phyloP scores from a whole-genome alignment of 2,113 vertebrate species.

The Phaethornis superciliosus region DNA sequence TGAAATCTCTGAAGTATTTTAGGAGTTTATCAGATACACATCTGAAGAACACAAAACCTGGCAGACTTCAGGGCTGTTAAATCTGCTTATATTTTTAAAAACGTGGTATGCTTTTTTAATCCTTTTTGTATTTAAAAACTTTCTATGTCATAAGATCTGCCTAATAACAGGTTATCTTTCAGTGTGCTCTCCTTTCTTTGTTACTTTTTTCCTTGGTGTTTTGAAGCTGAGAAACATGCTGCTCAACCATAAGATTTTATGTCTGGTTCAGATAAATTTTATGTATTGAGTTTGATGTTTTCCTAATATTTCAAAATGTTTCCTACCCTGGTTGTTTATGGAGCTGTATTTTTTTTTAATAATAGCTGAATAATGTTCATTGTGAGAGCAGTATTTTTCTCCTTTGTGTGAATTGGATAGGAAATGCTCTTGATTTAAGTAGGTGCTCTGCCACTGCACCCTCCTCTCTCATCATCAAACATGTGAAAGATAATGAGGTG shows the following conservation, averaged over 20 bases:
- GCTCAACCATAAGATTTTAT: not conserved
- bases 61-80: not conserved
- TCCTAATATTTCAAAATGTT: not conserved
- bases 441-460: not conserved
- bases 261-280: not conserved
- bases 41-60: not conserved
- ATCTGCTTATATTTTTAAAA: not conserved
- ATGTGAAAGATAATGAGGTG: accelerated
- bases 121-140: not conserved
- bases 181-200: not conserved
- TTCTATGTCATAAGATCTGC: not conserved
- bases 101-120: not conserved
- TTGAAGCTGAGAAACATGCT: not conserved
- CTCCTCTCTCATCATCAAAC: not conserved
- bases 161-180: not conserved
- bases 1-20: not conserved
- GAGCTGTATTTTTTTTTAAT: not conserved
- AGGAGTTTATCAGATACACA: not conserved
- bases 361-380: not conserved
- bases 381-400: not conserved
- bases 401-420: not conserved
- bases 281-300: not conserved
- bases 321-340: not conserved
- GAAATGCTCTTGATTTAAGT: not conserved
- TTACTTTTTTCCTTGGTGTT: not conserved